A percentile compares a stretch with the other conserved stretches of the same genome.
phyloP scores from a whole-genome alignment of 2,797 vertebrate genomes.

The Tachyglossus aculeatus region DNA sequence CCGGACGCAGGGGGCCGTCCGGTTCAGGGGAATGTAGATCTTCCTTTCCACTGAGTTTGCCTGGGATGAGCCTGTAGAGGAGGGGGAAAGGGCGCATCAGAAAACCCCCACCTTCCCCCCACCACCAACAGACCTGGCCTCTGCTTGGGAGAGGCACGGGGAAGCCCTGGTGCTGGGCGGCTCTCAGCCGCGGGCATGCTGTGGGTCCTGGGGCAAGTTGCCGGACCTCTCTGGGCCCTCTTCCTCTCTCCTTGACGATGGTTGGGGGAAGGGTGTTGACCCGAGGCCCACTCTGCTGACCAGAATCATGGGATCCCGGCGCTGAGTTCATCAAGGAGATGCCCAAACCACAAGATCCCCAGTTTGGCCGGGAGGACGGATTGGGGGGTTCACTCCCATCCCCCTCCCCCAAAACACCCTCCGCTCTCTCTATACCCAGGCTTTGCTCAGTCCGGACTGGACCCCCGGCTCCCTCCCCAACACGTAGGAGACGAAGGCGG shows the following conservation, averaged over 20 bases:
- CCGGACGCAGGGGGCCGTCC: slow-evolving; percentile 87
- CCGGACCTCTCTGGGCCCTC: neutral
- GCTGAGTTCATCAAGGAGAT: too few relatives aligned
- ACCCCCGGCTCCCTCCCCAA: too few relatives aligned
- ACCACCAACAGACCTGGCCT: rapidly evolving
- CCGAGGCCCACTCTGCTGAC: too few relatives aligned
- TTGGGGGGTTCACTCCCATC: too few relatives aligned
- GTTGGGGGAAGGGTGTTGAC: too few relatives aligned
- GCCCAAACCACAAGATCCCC: too few relatives aligned
- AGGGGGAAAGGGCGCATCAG: slow-evolving; percentile 2
- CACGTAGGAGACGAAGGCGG: too few relatives aligned
- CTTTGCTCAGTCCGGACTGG: neutral
- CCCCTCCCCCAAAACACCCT: neutral
- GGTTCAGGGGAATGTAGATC: slow-evolving; percentile 90
- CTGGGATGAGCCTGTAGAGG: slow-evolving; percentile 53
- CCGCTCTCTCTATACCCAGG: neutral
- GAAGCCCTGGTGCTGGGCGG: neutral
- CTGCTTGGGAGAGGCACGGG: rapidly evolving
- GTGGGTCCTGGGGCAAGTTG: neutral
- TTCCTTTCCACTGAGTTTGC: slow-evolving; percentile 90
- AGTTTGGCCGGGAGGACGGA: too few relatives aligned
- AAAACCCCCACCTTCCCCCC: neutral
- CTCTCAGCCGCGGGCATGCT: neutral
- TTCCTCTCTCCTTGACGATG: too few relatives aligned
- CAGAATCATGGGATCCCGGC: too few relatives aligned